Conservation (phyloP, 2,113 vertebrate genomes). For the Anser brachyrhynchus region DNA sequence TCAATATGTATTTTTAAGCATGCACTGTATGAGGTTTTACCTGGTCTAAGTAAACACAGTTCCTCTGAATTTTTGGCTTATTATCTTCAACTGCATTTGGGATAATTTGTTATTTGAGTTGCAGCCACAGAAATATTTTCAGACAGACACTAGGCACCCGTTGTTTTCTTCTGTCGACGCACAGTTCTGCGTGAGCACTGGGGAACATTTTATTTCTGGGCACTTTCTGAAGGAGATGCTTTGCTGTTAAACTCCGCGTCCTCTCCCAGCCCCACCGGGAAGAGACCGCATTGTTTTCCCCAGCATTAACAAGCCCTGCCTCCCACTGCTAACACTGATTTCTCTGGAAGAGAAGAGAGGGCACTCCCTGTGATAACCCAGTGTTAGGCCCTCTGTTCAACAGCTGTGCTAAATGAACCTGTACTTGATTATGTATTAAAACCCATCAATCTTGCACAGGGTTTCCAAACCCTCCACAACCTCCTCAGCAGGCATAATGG, state of each 20-base stretch:
- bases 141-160: neutral
- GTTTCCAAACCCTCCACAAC: slow-evolving; percentile 60
- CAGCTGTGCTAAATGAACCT: slow-evolving; percentile 68
- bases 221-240: neutral
- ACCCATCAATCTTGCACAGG: slow-evolving; percentile 62
- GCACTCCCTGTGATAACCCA: slow-evolving; percentile 33
- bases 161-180: neutral
- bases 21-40: neutral
- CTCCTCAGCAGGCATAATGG: slow-evolving; percentile 67
- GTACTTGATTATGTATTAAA: slow-evolving; percentile 63
- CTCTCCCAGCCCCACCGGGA: neutral
- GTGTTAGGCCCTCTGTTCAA: slow-evolving; percentile 38
- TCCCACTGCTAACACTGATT: slow-evolving; percentile 47
- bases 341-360: slow-evolving; percentile 22
- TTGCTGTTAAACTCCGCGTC: neutral
- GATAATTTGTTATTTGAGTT: neutral
- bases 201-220: neutral
- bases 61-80: neutral
- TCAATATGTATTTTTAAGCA: neutral
- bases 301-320: slow-evolving; percentile 1
- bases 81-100: neutral
- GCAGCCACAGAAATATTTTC: neutral
- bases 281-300: neutral
- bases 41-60: neutral
- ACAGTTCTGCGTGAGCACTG: neutral